A percentile compares a stretch with the other conserved stretches of the same genome.
These are phyloP conservation scores for Solenopsis invicta DNA, from an alignment of 1,140 invertebrate genomes.

Conservation along the genomic window DNA sequence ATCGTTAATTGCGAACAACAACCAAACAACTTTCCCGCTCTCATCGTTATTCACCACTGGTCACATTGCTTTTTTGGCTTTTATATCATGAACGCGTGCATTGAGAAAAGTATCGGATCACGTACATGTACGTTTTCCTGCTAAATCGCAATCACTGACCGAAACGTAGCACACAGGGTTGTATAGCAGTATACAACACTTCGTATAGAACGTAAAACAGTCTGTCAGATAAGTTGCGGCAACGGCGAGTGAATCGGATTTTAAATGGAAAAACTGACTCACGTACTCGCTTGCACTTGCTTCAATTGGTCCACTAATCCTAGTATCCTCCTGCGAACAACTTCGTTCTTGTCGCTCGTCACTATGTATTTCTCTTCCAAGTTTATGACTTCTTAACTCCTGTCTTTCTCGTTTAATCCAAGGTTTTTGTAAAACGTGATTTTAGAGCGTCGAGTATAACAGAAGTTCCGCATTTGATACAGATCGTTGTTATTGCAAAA, in stretches of 20 bases:
- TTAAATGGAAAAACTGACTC: slow-evolving; percentile 22
- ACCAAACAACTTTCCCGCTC: not conserved
- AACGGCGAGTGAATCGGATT: slow-evolving; percentile 4
- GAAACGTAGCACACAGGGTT: not conserved
- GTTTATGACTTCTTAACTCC: not conserved
- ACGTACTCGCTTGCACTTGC: not conserved
- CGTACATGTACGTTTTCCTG: not conserved
- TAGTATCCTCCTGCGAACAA: not conserved
- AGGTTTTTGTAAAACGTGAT: not conserved
- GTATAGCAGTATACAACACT: not conserved
- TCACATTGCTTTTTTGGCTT: not conserved
- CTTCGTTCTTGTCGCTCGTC: not conserved
- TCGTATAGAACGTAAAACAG: not conserved
- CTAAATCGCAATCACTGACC: not conserved
- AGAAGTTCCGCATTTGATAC: not conserved
- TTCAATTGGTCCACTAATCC: slow-evolving; percentile 2
- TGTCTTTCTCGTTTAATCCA: not conserved
- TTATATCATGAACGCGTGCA: not conserved
- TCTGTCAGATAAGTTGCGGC: slow-evolving; percentile 16
- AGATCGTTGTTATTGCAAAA: not conserved
- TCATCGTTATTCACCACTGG: slow-evolving; percentile 3
- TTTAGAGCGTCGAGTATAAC: not conserved
- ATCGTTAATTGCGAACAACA: slow-evolving; percentile 40
- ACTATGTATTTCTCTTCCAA: not conserved
- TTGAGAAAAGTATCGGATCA: not conserved